Percentiles rank a stretch among this genome's conserved stretches.
Evolutionary conservation across 2,797 vertebrate genomes (phyloP).

Genomic region (Mormyrus hasselquistii): DNA sequence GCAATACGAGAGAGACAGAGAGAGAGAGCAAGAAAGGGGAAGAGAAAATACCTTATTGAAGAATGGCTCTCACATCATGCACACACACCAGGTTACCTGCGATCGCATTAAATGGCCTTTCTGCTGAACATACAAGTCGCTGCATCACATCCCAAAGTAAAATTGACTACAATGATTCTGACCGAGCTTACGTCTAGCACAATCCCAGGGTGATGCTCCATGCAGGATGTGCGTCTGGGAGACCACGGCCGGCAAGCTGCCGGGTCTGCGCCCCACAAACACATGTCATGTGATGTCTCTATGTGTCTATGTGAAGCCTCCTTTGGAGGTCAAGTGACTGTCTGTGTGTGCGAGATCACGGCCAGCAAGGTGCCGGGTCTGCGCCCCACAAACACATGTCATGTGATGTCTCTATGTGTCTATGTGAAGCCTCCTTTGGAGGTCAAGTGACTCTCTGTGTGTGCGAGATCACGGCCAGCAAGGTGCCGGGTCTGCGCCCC

Average conservation of each 20-base stretch:
- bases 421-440: neutral
- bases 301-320: neutral
- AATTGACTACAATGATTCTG: neutral
- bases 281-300: neutral
- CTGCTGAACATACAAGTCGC: neutral
- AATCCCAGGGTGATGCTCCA: neutral
- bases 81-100: neutral
- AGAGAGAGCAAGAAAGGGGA: slow-evolving; percentile 11
- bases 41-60: slow-evolving; percentile 7
- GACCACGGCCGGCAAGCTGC: neutral
- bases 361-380: neutral
- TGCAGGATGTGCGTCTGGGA: neutral
- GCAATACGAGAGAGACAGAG: neutral
- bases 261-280: neutral
- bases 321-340: neutral
- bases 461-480: neutral
- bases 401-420: neutral
- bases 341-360: neutral
- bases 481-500: neutral
- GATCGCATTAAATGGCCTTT: neutral
- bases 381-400: neutral
- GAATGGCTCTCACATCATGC: neutral
- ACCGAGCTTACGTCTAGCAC: neutral
- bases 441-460: neutral
- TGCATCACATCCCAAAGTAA: neutral